Evolutionary conservation across 2,888 invertebrate genomes (phyloP).

Genomic region (Amphipoea lucens): DNA sequence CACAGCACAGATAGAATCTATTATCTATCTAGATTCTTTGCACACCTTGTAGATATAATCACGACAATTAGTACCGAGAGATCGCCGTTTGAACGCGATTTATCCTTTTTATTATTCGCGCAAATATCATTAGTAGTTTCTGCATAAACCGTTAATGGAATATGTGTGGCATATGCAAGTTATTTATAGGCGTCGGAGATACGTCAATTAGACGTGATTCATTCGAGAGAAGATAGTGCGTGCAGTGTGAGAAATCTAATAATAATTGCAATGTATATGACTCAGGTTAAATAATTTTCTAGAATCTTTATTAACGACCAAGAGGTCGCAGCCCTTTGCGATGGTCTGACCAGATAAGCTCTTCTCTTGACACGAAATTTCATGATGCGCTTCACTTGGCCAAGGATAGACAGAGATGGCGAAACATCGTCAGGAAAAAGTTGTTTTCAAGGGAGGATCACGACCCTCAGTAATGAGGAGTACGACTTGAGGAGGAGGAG

Average conservation of each 20-base stretch:
- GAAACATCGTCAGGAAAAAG: too few relatives aligned
- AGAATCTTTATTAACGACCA: neutral
- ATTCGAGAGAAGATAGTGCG: slow-evolving; percentile 20
- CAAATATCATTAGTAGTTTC: slow-evolving; percentile 7
- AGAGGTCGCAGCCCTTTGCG: too few relatives aligned
- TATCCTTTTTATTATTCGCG: neutral
- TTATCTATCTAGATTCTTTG: too few relatives aligned
- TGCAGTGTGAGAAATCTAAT: slow-evolving; percentile 5
- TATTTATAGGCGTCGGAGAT: slow-evolving; percentile 9
- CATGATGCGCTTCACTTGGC: too few relatives aligned
- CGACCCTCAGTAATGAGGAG: too few relatives aligned
- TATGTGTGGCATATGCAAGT: neutral
- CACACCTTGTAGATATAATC: neutral
- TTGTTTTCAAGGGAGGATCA: too few relatives aligned
- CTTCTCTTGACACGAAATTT: too few relatives aligned
- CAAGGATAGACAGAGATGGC: too few relatives aligned
- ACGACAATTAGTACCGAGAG: neutral
- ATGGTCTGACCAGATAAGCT: too few relatives aligned
- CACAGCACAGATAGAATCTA: neutral
- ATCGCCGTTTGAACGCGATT: neutral
- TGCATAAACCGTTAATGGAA: neutral
- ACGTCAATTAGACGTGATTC: slow-evolving; percentile 42
- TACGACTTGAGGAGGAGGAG: too few relatives aligned
- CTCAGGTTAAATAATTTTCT: neutral
- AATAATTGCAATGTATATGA: neutral